phyloP scores from a whole-genome alignment of 2,888 invertebrate species.

The Spilosoma lubricipeda region DNA sequence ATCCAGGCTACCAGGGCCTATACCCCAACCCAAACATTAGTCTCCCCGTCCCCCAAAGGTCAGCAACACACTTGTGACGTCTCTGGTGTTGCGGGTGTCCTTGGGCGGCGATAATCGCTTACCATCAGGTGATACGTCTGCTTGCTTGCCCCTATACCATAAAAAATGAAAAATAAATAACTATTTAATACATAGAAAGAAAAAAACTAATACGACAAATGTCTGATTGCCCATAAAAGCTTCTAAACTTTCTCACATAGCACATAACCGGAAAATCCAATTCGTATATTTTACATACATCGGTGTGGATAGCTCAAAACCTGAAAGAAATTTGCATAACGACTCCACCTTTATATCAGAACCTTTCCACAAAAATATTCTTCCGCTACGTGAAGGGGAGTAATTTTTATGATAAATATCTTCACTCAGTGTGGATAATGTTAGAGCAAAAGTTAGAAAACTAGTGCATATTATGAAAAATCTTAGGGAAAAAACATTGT shows the following conservation, averaged over 20 bases:
- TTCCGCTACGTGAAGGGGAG: conserved; percentile 49
- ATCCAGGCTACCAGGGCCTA: too few relatives aligned
- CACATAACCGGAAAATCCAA: conserved; percentile 40
- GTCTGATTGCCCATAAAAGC: conserved; percentile 22
- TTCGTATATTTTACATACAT: conserved; percentile 42
- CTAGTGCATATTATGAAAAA: conserved; percentile 26
- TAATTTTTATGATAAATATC: conserved; percentile 61
- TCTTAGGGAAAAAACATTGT: conserved; percentile 15
- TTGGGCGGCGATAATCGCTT: too few relatives aligned
- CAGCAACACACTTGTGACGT: too few relatives aligned
- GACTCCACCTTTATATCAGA: conserved; percentile 48
- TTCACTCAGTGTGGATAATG: conserved; percentile 33
- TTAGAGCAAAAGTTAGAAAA: conserved; percentile 27
- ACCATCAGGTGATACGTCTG: too few relatives aligned
- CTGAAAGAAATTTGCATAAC: conserved; percentile 57
- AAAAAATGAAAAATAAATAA: too few relatives aligned
- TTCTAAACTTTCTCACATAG: conserved; percentile 28
- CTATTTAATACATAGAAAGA: background rate
- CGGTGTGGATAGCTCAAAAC: conserved; percentile 41
- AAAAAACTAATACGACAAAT: background rate
- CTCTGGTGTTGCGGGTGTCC: too few relatives aligned
- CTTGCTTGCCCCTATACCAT: too few relatives aligned
- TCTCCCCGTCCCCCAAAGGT: too few relatives aligned
- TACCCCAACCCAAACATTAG: too few relatives aligned
- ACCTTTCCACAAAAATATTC: conserved; percentile 43